Conservation (phyloP, 2,113 vertebrate species). For the Pogona vitticeps region DNA sequence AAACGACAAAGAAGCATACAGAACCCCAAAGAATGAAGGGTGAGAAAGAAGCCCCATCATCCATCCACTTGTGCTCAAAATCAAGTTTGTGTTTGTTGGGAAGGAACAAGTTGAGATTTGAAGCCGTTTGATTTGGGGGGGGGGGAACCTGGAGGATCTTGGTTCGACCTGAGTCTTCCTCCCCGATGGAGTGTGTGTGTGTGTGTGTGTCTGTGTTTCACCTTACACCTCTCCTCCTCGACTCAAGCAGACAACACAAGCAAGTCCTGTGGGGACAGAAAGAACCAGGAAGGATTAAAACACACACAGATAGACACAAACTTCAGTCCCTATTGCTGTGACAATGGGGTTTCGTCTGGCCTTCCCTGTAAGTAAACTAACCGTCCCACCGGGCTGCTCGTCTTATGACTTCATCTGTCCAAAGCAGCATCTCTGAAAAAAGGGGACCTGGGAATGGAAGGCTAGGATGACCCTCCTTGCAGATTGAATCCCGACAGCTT, state of each 20-base stretch:
- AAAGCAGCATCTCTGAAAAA: no score
- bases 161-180: no score
- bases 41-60: no score
- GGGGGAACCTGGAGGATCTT: not conserved
- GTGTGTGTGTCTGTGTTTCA: no score
- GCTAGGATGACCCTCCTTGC: no score
- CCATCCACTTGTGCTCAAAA: not conserved
- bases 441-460: no score
- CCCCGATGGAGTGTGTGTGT: accelerated
- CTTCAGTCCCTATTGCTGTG: not conserved
- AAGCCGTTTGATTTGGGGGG: not conserved
- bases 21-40: not conserved
- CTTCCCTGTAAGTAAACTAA: no score
- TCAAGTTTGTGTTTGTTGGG: not conserved
- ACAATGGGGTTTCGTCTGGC: not conserved
- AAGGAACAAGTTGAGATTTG: no score
- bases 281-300: not conserved
- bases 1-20: not conserved
- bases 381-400: no score
- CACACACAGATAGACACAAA: accelerated
- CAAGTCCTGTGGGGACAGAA: conserved; percentile 47
- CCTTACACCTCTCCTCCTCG: accelerated
- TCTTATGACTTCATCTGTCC: no score
- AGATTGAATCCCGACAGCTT: no score
- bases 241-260: conserved; percentile 63